These are phyloP conservation scores for Tenthredo distinguenda DNA, from an alignment of 2,888 invertebrate species.

Conservation along the genomic window DNA sequence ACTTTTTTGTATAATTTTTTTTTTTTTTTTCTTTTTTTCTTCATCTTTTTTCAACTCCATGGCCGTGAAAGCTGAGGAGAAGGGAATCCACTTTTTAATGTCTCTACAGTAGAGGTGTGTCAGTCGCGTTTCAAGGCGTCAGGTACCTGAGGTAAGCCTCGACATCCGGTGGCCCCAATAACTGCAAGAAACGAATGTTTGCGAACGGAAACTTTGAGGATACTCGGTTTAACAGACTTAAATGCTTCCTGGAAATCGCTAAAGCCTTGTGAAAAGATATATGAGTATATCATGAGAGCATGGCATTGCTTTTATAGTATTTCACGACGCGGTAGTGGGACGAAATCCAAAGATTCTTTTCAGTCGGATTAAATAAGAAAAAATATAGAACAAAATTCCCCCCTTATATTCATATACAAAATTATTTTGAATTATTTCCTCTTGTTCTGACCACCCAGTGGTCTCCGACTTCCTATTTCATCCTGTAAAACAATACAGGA, in stretches of 20 bases:
- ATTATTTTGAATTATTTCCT: neutral
- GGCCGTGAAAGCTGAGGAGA: neutral
- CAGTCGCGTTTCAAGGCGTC: slow-evolving; percentile 40
- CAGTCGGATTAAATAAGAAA: neutral
- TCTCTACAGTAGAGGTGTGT: slow-evolving; percentile 45
- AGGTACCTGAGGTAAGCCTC: slow-evolving; percentile 44
- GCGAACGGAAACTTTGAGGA: slow-evolving; percentile 23
- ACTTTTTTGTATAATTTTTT: neutral
- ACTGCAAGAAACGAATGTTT: slow-evolving; percentile 28
- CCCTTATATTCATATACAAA: too few relatives aligned
- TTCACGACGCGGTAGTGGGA: neutral
- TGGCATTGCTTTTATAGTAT: neutral
- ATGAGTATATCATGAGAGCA: neutral
- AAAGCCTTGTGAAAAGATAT: slow-evolving; percentile 13
- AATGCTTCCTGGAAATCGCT: slow-evolving; percentile 52
- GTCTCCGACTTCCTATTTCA: slow-evolving; percentile 26
- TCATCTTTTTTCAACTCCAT: neutral
- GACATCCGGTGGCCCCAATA: slow-evolving; percentile 53
- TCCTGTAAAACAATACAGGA: neutral
- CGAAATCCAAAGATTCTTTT: neutral
- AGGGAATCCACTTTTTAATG: slow-evolving; percentile 37
- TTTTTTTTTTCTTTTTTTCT: slow-evolving; percentile 1
- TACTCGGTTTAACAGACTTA: slow-evolving; percentile 32
- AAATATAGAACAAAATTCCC: neutral
- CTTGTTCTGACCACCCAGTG: slow-evolving; percentile 18